A percentile compares a stretch with the other conserved stretches of the same genome.
phyloP scores from a whole-genome alignment of 2,888 invertebrate species.

The Galeopsomyia nigrocyanea region DNA sequence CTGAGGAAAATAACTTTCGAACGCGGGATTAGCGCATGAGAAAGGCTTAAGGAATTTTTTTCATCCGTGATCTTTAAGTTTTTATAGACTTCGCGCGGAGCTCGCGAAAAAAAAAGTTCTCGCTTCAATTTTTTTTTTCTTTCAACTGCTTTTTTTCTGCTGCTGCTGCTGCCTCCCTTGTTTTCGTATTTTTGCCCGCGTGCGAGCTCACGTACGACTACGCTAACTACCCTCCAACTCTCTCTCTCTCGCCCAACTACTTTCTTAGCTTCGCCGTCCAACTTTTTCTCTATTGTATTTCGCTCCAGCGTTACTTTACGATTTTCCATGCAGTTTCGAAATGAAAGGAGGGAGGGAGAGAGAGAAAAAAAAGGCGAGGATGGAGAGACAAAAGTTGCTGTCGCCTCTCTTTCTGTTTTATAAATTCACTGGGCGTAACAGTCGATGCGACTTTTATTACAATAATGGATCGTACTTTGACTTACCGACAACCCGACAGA shows the following conservation, averaged over 20 bases:
- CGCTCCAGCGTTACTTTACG: slow-evolving; percentile 36
- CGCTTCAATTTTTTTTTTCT: slow-evolving; percentile 1
- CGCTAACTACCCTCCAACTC: slow-evolving; percentile 52
- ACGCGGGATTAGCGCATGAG: slow-evolving; percentile 16
- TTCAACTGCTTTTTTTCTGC: background rate
- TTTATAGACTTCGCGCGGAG: slow-evolving; percentile 10
- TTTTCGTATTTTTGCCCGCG: slow-evolving; percentile 44
- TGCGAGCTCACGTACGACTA: slow-evolving; percentile 52
- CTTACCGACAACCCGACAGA: too few species aligned
- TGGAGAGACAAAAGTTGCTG: background rate
- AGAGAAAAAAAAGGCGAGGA: slow-evolving; percentile 7
- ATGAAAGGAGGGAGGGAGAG: slow-evolving; percentile 15
- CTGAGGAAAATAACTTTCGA: too few species aligned
- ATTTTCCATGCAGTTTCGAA: slow-evolving; percentile 32
- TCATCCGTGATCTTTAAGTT: slow-evolving; percentile 33
- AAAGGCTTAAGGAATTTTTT: slow-evolving; percentile 26
- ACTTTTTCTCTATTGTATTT: slow-evolving; percentile 49
- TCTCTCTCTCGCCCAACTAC: slow-evolving; percentile 39
- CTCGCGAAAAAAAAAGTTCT: slow-evolving; percentile 10
- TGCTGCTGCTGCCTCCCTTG: slow-evolving; percentile 6
- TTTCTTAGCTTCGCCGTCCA: slow-evolving; percentile 36
- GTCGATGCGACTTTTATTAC: too few species aligned
- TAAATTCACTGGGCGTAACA: too few species aligned
- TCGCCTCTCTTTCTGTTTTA: too few species aligned
- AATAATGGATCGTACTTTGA: too few species aligned